Evolutionary conservation across 1,140 invertebrate genomes (phyloP).

Genomic region (Lepidurus packardi): DNA sequence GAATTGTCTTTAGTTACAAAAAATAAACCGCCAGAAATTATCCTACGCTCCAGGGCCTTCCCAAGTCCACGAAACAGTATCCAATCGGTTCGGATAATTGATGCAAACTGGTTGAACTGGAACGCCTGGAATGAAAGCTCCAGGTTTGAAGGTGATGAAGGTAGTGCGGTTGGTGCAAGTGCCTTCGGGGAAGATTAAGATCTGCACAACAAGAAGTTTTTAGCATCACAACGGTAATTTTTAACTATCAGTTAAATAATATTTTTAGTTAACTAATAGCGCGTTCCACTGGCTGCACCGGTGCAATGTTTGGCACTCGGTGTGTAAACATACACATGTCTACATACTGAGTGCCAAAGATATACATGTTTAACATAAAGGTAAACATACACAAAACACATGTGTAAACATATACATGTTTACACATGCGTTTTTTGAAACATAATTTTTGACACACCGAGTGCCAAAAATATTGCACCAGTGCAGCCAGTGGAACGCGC

Average conservation of each 20-base stretch:
- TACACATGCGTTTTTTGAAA: no score
- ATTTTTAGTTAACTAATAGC: not conserved
- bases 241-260: no score
- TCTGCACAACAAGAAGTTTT: constrained; percentile 49
- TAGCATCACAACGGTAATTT: not conserved
- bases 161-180: constrained; percentile 91
- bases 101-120: constrained; percentile 91
- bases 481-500: no score
- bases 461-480: no score
- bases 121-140: constrained; percentile 84
- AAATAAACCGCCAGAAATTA: constrained; percentile 31
- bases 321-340: no score
- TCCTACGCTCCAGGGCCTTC: constrained; percentile 91
- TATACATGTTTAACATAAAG: no score
- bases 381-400: no score
- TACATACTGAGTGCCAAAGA: no score
- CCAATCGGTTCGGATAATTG: constrained; percentile 81
- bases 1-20: constrained; percentile 5
- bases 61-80: constrained; percentile 96
- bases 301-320: not conserved
- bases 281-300: not conserved
- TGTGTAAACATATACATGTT: no score
- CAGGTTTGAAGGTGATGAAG: constrained; percentile 91
- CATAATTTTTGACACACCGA: not conserved
- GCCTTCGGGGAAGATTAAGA: constrained; percentile 92